phyloP scores from a whole-genome alignment of 2,113 vertebrate species.

The Hippocampus barbouri region DNA sequence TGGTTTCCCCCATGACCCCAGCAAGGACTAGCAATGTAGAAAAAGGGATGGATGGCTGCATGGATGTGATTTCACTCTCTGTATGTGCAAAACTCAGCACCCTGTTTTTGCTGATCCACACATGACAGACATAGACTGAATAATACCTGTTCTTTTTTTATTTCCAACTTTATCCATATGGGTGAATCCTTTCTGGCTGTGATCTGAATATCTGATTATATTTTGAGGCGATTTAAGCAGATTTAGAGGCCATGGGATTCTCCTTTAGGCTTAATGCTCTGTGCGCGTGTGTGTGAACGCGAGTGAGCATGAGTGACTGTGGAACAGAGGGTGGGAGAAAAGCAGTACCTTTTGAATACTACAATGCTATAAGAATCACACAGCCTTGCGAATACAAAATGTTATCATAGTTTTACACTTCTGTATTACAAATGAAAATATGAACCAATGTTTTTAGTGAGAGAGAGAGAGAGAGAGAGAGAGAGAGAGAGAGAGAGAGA shows the following conservation, averaged over 20 bases:
- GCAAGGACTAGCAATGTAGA: neutral
- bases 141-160: constrained; percentile 58
- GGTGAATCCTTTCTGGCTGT: constrained; percentile 47
- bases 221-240: constrained; percentile 64
- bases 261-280: constrained; percentile 51
- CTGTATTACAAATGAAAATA: neutral
- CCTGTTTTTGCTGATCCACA: neutral
- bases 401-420: neutral
- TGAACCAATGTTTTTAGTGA: no score
- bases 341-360: neutral
- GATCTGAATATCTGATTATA: constrained; percentile 68
- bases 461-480: neutral
- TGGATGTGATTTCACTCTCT: constrained; percentile 37
- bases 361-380: neutral
- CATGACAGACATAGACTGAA: constrained; percentile 8
- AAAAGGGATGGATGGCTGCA: neutral
- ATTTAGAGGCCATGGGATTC: constrained; percentile 60
- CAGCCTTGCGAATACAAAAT: neutral
- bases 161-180: constrained; percentile 49
- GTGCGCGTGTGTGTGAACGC: constrained; percentile 16
- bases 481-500: no score
- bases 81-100: constrained; percentile 17
- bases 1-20: neutral
- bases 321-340: neutral
- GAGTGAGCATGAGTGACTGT: neutral